phyloP scores from a whole-genome alignment of 2,113 vertebrate genomes.

The Eulemur macaco region DNA sequence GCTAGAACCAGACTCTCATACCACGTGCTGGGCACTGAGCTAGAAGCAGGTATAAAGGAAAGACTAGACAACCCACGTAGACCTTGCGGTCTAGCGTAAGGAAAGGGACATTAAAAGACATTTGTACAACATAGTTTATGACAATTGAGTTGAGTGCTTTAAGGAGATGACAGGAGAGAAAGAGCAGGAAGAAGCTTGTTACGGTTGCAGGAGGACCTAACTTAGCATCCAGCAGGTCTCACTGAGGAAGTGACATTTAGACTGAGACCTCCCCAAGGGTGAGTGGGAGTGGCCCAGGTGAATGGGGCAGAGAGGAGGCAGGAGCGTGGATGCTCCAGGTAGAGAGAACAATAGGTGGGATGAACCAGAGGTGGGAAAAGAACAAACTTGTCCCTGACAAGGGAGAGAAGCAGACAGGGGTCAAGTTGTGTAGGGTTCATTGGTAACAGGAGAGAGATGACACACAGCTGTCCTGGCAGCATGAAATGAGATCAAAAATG shows the following conservation, averaged over 20 bases:
- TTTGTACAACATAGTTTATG: background rate
- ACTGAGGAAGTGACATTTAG: background rate
- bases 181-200: background rate
- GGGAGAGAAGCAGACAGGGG: background rate
- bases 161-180: background rate
- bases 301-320: background rate
- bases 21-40: background rate
- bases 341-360: background rate
- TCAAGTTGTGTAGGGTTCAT: fast-evolving
- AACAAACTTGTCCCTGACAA: too few relatives aligned
- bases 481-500: background rate
- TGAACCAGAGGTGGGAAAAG: background rate
- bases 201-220: background rate
- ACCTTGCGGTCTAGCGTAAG: background rate
- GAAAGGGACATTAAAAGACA: background rate
- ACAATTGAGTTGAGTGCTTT: background rate
- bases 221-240: background rate
- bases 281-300: too few relatives aligned
- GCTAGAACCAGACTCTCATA: background rate
- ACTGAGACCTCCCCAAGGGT: background rate
- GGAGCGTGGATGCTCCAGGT: background rate
- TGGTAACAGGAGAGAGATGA: background rate
- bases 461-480: background rate
- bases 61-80: background rate
- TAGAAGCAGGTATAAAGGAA: background rate